Base-by-base conservation (phyloP, 2,113 vertebrate genomes). In the Nicator chloris region DNA sequence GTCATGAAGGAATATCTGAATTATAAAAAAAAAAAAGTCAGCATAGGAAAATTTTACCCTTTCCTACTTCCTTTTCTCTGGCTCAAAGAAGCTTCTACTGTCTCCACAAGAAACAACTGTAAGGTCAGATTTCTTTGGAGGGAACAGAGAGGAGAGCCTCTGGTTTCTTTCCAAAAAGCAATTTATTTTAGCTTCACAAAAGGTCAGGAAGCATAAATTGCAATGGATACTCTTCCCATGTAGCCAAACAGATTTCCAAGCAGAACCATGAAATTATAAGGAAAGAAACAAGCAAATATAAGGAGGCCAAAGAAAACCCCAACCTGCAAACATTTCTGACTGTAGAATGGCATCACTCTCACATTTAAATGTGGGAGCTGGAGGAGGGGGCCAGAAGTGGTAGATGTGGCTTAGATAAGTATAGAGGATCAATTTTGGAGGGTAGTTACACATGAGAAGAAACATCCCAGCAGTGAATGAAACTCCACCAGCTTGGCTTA, bases 101-200 rank as follows among this genome's bases (percentile, higher is more conserved):
- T 69, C 85, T 85, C 61, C 79, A 53, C 7, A 1, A 86, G 79
- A 88, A 94, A 72, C 18, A 93, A 82, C 69, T 60, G 18, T 68
- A 78, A 86, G 81, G 81, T 87, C 95, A 85, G 47, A 71, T 79
- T 65, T 82, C 42, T 92, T 83, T 93, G 81, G 95, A 81, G 37
- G 64, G 61, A 69, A 56, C 3, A 4, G 56, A 88, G 77, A 83
- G 17, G 53, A 92, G 35, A 84, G 12, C 35, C 35, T 79, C 72
- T 94, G 77, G 57, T 92, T 79, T 86, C 86, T 87, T 92, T 94
- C 86, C 75, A 95, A 77, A 86, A 93, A 50, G 14, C 26, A 51
- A 60, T 94, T 90, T 86, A 91, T 95, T 95, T 96, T 84, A 84
- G 83, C 68, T 84, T 86, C 61, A 75, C n/a, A 11, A 87, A 93